Base-by-base conservation (phyloP, 2,888 invertebrate species). In the Bombyx huttoni region DNA sequence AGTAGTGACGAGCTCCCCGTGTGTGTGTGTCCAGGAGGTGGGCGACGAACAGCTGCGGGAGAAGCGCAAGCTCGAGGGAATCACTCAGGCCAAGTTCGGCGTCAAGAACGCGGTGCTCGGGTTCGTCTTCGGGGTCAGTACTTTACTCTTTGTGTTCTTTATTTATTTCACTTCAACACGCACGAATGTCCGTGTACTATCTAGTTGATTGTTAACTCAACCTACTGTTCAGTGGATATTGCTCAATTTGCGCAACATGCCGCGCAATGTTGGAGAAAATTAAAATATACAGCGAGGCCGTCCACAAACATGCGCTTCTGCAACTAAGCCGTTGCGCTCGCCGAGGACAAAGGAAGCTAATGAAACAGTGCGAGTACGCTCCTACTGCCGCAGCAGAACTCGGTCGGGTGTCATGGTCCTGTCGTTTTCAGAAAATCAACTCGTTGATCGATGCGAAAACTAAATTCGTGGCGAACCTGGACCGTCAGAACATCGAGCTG, bases 391-490 rank as follows among this genome's bases (percentile, higher is more conserved):
- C 24, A 24, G 24, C 24, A 24, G 24, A 5, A 24, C 24, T 24
- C 24, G 40, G n/a, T 9, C 40, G 33, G 9, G 8, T 33, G 34
- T n/a, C 10, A n/a, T 12, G 48, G n/a, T 51, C 48, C 57, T 64
- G 53, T 71, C 53, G 64, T 62, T 81, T 90, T 59, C 90, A 95
- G 95, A 95, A 95, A 93, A 90, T 95, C 87, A 94, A 95, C 85
- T 92, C 92, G 58, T 90, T 94, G 79, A 90, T 95, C 81, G 95
- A 95, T 69, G 91, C 94, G 51, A 95, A 95, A 82, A 95, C 94
- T 46, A 90, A 91, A 40, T 90, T 92, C 63, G 89, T 95, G 55
- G 89, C 91, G 52, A 90, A 91, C 50, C 78, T 95, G 70, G 95
- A 95, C 78, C 90, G 89, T 51, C 80, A 91, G 60, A 95, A 95